phyloP scores from a whole-genome alignment of 2,797 vertebrate species.

The Pyrrhura leucotis region DNA sequence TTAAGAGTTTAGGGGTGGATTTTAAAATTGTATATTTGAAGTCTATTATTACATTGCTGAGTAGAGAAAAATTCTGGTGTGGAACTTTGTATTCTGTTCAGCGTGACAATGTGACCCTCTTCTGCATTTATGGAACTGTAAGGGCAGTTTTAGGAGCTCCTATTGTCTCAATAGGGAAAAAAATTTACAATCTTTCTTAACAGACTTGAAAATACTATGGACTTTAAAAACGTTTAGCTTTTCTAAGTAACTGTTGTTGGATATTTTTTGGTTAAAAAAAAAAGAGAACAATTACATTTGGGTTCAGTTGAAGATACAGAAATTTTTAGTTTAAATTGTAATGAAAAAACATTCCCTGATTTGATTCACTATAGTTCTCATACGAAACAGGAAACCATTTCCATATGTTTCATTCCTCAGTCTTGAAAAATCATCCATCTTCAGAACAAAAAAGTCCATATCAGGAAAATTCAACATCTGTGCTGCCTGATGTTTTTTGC shows the following conservation, averaged over 20 bases:
- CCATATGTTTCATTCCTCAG: background rate
- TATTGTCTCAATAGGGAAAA: background rate
- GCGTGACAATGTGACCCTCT: background rate
- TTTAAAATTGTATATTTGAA: background rate
- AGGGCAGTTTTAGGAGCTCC: background rate
- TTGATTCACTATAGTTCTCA: background rate
- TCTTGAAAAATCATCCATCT: background rate
- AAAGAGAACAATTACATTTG: background rate
- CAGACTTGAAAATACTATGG: background rate
- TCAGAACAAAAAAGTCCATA: background rate
- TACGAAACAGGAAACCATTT: background rate
- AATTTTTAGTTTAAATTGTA: background rate
- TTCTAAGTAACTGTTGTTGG: background rate
- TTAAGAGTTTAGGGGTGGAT: background rate
- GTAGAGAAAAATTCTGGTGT: background rate
- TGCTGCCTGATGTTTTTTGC: constrained; percentile 33
- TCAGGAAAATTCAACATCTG: constrained; percentile 41
- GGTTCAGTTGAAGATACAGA: background rate
- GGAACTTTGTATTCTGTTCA: background rate
- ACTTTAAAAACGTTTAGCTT: background rate
- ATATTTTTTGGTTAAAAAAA: background rate
- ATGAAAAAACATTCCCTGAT: background rate
- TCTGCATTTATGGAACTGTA: background rate
- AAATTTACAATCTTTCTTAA: background rate
- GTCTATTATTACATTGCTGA: background rate